Evolutionary conservation across 2,888 invertebrate genomes (phyloP).

Genomic region (Phyto melanocephala): DNA sequence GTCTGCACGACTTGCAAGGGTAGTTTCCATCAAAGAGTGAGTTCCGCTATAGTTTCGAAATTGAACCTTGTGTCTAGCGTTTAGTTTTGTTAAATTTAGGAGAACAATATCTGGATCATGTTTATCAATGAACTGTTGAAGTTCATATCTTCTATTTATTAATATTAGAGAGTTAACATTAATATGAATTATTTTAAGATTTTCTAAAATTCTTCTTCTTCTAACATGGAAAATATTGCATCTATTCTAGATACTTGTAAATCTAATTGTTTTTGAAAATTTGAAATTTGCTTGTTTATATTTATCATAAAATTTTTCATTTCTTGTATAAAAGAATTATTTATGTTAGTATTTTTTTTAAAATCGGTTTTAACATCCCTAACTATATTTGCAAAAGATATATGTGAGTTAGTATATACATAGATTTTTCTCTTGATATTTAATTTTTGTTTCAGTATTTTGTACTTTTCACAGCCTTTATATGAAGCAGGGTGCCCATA

Average conservation of each 20-base stretch:
- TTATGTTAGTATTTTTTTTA: not conserved
- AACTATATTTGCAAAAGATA: not conserved
- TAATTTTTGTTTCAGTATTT: not conserved
- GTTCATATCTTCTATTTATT: not conserved
- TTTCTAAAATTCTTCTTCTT: not conserved
- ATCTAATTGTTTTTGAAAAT: slow-evolving; percentile 3
- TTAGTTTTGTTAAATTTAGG: slow-evolving; percentile 11
- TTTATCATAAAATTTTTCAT: slow-evolving; percentile 1
- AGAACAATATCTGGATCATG: slow-evolving; percentile 3
- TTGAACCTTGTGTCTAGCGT: not conserved
- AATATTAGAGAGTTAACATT: not conserved
- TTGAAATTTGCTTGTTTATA: not conserved
- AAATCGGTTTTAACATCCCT: not conserved
- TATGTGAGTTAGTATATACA: not conserved
- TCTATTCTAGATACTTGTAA: not conserved
- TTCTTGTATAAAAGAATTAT: slow-evolving; percentile 1
- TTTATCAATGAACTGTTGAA: not conserved
- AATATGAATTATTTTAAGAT: not conserved
- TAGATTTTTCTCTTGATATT: not conserved
- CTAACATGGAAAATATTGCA: slow-evolving; percentile 3
- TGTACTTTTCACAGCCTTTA: too few species aligned
- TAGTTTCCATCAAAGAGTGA: too few species aligned
- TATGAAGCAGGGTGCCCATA: too few species aligned
- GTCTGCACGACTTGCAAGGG: too few species aligned
- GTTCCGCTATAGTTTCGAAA: not conserved